phyloP scores from a whole-genome alignment of 1,140 invertebrate genomes.

The Sitophilus oryzae region DNA sequence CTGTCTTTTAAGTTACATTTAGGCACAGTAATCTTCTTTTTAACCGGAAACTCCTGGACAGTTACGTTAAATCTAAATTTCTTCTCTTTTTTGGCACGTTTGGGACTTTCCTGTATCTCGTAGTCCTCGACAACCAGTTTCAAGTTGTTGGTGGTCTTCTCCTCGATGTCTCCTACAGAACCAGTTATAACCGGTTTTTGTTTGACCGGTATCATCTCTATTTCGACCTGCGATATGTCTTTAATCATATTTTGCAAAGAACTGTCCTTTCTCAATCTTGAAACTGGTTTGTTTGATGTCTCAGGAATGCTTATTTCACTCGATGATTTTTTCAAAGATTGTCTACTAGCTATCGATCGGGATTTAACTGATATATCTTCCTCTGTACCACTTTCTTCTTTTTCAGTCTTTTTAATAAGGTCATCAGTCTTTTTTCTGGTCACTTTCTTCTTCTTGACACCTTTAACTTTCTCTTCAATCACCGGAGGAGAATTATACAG shows the following conservation, averaged over 20 bases:
- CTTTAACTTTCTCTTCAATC: conserved; percentile 15
- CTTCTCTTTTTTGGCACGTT: conserved; percentile 26
- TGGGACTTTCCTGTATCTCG: conserved; percentile 46
- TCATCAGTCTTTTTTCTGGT: conserved; percentile 31
- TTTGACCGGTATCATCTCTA: conserved; percentile 42
- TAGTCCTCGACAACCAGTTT: conserved; percentile 52
- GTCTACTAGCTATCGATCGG: conserved; percentile 31
- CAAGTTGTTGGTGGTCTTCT: conserved; percentile 41
- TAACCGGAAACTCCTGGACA: conserved; percentile 27
- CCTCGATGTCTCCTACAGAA: conserved; percentile 46
- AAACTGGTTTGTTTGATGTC: conserved; percentile 5
- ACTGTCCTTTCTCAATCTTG: conserved; percentile 28
- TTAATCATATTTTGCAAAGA: conserved; percentile 33
- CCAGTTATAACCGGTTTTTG: conserved; percentile 50
- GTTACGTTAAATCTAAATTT: conserved; percentile 36
- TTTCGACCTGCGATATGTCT: conserved; percentile 41
- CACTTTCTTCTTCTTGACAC: conserved; percentile 34
- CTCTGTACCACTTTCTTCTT: conserved; percentile 3
- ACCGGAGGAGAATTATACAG: conserved; percentile 14
- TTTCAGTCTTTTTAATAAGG: conserved; percentile 11
- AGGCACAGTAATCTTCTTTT: conserved; percentile 13
- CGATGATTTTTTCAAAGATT: conserved; percentile 22
- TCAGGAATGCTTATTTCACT: conserved; percentile 28
- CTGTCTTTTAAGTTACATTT: conserved; percentile 12
- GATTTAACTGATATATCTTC: conserved; percentile 31